Percentiles rank a stretch among this genome's conserved stretches.
phyloP scores from a whole-genome alignment of 2,888 invertebrate species.

The Drosophila pseudotakahashii region DNA sequence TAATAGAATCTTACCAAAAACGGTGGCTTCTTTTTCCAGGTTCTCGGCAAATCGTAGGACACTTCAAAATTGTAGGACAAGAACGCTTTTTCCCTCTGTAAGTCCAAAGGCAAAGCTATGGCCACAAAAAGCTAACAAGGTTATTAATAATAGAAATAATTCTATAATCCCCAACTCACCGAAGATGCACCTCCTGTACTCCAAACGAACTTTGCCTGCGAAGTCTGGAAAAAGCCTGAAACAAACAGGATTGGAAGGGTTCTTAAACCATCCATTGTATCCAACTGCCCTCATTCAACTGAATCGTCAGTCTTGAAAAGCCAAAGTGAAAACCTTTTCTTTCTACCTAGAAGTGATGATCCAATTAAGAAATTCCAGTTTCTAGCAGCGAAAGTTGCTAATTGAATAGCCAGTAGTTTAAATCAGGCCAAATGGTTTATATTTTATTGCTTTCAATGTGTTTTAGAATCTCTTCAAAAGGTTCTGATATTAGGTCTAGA shows the following conservation, averaged over 20 bases:
- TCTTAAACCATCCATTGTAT: slow-evolving; percentile 13
- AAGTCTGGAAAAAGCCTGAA: not conserved
- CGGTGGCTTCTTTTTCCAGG: slow-evolving; percentile 77
- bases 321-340: slow-evolving; percentile 19
- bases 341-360: slow-evolving; percentile 21
- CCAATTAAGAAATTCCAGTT: slow-evolving; percentile 48
- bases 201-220: slow-evolving; percentile 51
- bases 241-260: slow-evolving; percentile 2
- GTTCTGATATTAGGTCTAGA: slow-evolving; percentile 77
- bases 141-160: too few species aligned
- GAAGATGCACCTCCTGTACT: slow-evolving; percentile 54
- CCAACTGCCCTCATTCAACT: slow-evolving; percentile 9
- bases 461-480: slow-evolving; percentile 71
- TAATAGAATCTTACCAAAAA: slow-evolving; percentile 58
- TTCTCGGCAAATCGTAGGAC: slow-evolving; percentile 87
- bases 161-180: slow-evolving; percentile 28
- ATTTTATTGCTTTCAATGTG: slow-evolving; percentile 54
- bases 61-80: slow-evolving; percentile 91
- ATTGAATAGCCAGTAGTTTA: slow-evolving; percentile 38
- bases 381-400: slow-evolving; percentile 65
- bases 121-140: slow-evolving; percentile 88
- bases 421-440: slow-evolving; percentile 43
- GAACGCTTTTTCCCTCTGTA: slow-evolving; percentile 88
- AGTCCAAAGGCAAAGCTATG: slow-evolving; percentile 89
- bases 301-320: not conserved